Evolutionary conservation across 2,888 invertebrate species (phyloP), one percentile per base, ranked within the genome.

Genomic region (Asteroscopus sphinx): DNA sequence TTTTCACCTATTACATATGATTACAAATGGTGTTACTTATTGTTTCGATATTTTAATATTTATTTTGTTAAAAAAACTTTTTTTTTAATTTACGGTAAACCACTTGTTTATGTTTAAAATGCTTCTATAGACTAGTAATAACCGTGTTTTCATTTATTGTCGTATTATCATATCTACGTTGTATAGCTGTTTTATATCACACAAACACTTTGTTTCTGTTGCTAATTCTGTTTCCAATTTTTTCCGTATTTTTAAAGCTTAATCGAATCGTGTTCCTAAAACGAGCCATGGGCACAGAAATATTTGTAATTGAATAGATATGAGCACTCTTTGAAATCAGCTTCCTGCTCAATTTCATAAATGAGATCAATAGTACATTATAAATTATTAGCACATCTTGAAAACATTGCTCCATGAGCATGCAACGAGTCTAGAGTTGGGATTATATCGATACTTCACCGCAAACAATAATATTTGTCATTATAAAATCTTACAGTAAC

Each of bases 311-410:
- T 56, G 64, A 75, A 73, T 77, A 59, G 51, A 47, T 66, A 68
- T 59, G 71, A 72, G 73, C 71, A 67, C 62, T 68, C 67, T 55
- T 65, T 47, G 62, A 59, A 73, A 75, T 58, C 68, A 64, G 72
- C 76, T 77, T 67, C 49, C 59, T 68, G 79, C 77, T 73, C 72
- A 73, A 70, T 77, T 81, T 82, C 67, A 73, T 76, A 75, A 73
- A 85, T 91, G 91, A 92, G 92, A 92, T 92, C 92, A 90, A 85
- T 85, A 80, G 79, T 81, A 81, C 67, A 77, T 55, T 62, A 59
- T 37, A 67, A 42, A 72, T 65, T 66, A 75, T 73, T 73, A 82
- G 76, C 74, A 80, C 76, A 73, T 66, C 68, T 69, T 67, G 62
- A 80, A 80, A 83, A 81, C 63, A 63, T 72, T 58, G 88, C 88